These are phyloP conservation scores for Tor tambroides DNA, from an alignment of 2,113 vertebrate species.

Conservation along the genomic window DNA sequence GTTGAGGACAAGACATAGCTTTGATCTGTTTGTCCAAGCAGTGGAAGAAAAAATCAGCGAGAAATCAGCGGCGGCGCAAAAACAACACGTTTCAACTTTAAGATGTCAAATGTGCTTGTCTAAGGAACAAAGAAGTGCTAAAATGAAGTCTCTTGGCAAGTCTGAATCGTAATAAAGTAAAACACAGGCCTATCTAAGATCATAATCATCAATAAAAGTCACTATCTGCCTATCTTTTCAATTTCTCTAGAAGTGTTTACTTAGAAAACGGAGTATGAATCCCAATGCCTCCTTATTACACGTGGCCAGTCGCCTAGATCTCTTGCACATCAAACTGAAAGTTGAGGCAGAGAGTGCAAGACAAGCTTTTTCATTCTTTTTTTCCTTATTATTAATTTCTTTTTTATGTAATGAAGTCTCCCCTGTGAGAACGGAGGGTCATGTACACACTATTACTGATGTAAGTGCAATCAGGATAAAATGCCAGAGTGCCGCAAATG, in stretches of 20 bases:
- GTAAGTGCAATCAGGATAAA: conserved; percentile 30
- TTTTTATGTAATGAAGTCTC: conserved; percentile 38
- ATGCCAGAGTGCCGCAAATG: conserved; percentile 23
- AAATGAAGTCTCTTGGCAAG: not conserved
- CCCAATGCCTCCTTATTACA: not conserved
- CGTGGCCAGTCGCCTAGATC: conserved; percentile 1
- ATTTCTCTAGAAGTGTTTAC: conserved; percentile 13
- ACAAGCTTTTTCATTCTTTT: conserved; percentile 24
- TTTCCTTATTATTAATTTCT: conserved; percentile 30
- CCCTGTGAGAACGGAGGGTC: conserved; percentile 29
- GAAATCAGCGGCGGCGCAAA: not conserved
- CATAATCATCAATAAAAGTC: conserved; percentile 8
- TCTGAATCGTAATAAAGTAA: conserved; percentile 8
- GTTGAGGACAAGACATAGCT: not conserved
- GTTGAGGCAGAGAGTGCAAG: conserved; percentile 8
- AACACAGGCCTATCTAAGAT: conserved; percentile 28
- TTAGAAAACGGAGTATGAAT: not conserved
- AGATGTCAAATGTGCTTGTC: conserved; percentile 20
- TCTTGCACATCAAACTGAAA: conserved; percentile 11
- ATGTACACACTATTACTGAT: conserved; percentile 39
- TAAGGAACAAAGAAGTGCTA: conserved; percentile 1
- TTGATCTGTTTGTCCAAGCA: not conserved
- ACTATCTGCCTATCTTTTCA: not conserved
- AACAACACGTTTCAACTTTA: not conserved
- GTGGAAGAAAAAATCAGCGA: not conserved